A percentile compares a stretch with the other conserved stretches of the same genome.
Evolutionary conservation across 1,140 invertebrate genomes (phyloP).

Genomic region (Homalodisca vitripennis): DNA sequence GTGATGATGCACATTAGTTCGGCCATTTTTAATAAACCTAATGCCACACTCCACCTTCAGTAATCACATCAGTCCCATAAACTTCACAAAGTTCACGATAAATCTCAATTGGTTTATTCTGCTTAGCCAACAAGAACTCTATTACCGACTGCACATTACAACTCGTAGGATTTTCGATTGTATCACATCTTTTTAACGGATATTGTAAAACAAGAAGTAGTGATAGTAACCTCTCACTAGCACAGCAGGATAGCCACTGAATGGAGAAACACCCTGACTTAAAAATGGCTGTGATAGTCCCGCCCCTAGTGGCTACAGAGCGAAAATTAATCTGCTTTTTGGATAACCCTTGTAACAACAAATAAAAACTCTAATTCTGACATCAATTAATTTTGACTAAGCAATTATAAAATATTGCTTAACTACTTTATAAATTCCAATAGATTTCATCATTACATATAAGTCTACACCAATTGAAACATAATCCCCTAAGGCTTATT

Average conservation of each 20-base stretch:
- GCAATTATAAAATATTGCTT: too few relatives aligned
- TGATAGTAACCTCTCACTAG: neutral
- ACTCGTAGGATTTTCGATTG: neutral
- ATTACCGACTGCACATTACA: neutral
- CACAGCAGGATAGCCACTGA: neutral
- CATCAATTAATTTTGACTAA: too few relatives aligned
- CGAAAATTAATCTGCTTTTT: conserved; percentile 33
- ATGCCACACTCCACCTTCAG: conserved; percentile 6
- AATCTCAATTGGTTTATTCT: neutral
- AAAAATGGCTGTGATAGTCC: neutral
- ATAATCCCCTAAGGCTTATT: too few relatives aligned
- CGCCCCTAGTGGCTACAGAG: neutral
- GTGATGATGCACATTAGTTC: neutral
- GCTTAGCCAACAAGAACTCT: neutral
- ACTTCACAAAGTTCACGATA: neutral
- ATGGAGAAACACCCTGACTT: neutral
- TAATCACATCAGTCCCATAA: neutral
- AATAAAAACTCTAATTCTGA: too few relatives aligned
- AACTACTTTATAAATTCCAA: too few relatives aligned
- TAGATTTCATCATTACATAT: too few relatives aligned
- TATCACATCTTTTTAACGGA: neutral
- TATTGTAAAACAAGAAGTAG: neutral
- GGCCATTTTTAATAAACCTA: neutral
- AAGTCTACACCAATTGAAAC: too few relatives aligned
- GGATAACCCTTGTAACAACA: neutral